These are phyloP conservation scores for Euphydryas editha DNA, from an alignment of 2,888 invertebrate species.

Conservation along the genomic window DNA sequence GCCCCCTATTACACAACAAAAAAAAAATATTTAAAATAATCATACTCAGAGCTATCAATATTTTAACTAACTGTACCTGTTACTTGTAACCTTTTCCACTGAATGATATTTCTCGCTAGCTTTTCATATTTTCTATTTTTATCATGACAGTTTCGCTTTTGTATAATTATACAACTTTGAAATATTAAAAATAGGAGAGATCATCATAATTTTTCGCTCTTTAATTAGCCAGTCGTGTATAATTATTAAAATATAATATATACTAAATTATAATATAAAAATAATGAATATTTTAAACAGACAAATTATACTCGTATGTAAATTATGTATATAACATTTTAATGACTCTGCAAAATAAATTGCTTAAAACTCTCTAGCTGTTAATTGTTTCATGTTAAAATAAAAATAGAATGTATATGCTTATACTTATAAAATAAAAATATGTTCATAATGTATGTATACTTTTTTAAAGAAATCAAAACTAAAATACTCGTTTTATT, in stretches of 20 bases:
- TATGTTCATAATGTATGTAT: no score
- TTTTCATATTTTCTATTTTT: conserved; percentile 30
- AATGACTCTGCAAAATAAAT: neutral
- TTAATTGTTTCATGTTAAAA: neutral
- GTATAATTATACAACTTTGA: neutral
- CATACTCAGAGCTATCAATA: neutral
- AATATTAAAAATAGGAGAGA: neutral
- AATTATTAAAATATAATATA: no score
- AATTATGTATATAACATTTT: neutral
- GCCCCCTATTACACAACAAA: no score
- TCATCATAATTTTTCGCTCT: neutral
- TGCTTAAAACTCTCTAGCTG: neutral
- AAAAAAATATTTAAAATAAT: no score
- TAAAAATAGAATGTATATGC: neutral
- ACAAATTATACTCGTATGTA: no score
- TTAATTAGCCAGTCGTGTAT: no score
- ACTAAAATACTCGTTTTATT: no score
- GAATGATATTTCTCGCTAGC: conserved; percentile 32
- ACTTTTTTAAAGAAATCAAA: no score
- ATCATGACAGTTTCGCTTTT: conserved; percentile 21
- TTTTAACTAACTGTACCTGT: conserved; percentile 24
- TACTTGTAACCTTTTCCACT: conserved; percentile 34
- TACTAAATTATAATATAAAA: no score
- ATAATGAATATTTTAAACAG: no score
- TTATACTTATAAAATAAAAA: no score